Base-by-base conservation (phyloP, 2,797 vertebrate genomes). In the Adelosebastes latens region DNA sequence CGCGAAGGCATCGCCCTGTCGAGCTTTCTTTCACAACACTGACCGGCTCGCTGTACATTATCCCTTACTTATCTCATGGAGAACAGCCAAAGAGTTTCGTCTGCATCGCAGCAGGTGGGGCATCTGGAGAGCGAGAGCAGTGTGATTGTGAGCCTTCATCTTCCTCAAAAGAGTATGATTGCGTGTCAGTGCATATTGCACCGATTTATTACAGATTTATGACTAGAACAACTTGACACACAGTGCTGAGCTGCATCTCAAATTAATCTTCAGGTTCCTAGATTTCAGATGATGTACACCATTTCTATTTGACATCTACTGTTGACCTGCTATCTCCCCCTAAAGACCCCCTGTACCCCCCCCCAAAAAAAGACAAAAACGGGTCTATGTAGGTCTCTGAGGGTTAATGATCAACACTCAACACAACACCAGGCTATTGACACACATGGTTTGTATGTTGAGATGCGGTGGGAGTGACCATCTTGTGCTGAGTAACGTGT, bases 401-500 rank as follows among this genome's bases (percentile, higher is more conserved):
- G 46, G 46, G 46, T 63, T 36, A 58, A 71, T 63, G 13, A 31
- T 66, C 46, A 75, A 61, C 59, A 61, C 42, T 59, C 5, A 4
- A 22, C 16, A 32, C 11, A 69, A 71, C 49, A 59, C 3, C 16
- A 49, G 55, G 31, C 25, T 84, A 77, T 69, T 81, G 62, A 86
- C 70, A 72, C 18, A 64, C 25, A n/a, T 56, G 60, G 66, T 52
- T 32, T 72, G 16, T 31, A 53, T 69, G 66, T 63, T 53, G 14
- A 70, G 24, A 42, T 39, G 42, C 73, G 0, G 66, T 63, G 83
- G 87, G 77, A 85, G 78, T 84, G 82, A 27, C 62, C 53, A 52
- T 13, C 36, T 34, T 49, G 36, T 59, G 52, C 39, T 1, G 1
- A 13, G 52, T 22, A 59, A 16, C 31, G 32, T 61, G 63, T 46